These are phyloP conservation scores for Argynnis bischoffii DNA, from an alignment of 2,888 invertebrate species.

Conservation along the genomic window DNA sequence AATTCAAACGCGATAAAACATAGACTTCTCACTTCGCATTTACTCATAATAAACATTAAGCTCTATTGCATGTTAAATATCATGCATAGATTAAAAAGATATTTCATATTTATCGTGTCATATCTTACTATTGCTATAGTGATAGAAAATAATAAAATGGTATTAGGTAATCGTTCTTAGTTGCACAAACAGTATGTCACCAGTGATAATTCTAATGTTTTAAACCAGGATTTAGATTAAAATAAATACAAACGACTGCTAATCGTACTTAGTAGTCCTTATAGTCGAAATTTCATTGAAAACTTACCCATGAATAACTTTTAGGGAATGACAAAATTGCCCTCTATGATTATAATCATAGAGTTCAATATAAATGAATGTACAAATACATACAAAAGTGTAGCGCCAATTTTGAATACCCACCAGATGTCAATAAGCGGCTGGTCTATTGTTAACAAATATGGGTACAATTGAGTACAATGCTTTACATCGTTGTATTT, in stretches of 20 bases:
- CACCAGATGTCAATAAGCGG: constrained; percentile 71
- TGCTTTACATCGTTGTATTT: constrained; percentile 72
- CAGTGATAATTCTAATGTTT: not conserved
- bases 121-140: not conserved
- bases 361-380: not conserved
- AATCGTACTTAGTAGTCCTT: not conserved
- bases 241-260: not conserved
- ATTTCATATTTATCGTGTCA: too few species aligned
- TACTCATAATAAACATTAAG: too few species aligned
- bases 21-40: too few species aligned
- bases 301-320: not conserved
- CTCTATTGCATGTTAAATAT: too few species aligned
- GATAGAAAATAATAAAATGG: not conserved
- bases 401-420: constrained; percentile 24
- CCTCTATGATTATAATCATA: not conserved
- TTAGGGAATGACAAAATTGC: not conserved
- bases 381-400: not conserved
- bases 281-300: not conserved
- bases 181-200: not conserved
- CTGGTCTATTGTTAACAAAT: constrained; percentile 76
- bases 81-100: too few species aligned
- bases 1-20: too few species aligned
- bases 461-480: constrained; percentile 76
- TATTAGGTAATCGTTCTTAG: not conserved
- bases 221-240: constrained; percentile 5